These are phyloP conservation scores for Lithobates pipiens DNA, from an alignment of 2,797 vertebrate species.

Conservation along the genomic window DNA sequence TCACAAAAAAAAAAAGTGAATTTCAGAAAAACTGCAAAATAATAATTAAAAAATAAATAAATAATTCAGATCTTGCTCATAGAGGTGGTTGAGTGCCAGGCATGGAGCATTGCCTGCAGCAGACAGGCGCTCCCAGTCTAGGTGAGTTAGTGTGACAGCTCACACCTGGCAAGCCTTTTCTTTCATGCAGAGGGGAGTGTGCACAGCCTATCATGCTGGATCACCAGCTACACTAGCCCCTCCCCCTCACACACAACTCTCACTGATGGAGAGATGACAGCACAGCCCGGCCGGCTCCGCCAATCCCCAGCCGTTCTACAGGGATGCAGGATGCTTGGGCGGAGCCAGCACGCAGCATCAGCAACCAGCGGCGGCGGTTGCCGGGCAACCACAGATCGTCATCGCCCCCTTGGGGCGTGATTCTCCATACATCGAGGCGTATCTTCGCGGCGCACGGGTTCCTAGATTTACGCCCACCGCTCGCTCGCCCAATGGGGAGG, in stretches of 20 bases:
- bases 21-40: not conserved
- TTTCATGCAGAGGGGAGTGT: conserved; percentile 33
- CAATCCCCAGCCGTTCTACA: conserved; percentile 4
- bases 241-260: conserved; percentile 22
- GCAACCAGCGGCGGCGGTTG: conserved; percentile 30
- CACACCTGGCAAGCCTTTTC: not conserved
- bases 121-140: not conserved
- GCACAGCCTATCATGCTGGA: not conserved
- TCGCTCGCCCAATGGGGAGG: not conserved
- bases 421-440: not conserved
- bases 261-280: not conserved
- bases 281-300: not conserved
- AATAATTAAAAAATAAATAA: not conserved
- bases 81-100: not conserved
- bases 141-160: conserved; percentile 10
- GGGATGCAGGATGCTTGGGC: not conserved
- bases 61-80: not conserved
- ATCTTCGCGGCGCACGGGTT: not conserved
- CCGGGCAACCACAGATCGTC: conserved; percentile 2
- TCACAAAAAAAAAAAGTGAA: not conserved
- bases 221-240: conserved; percentile 22
- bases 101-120: not conserved
- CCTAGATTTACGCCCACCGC: conserved; percentile 67
- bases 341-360: conserved; percentile 30
- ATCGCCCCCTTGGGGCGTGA: not conserved